Conservation (phyloP, 2,113 vertebrate species). For the Narcine bancroftii region DNA sequence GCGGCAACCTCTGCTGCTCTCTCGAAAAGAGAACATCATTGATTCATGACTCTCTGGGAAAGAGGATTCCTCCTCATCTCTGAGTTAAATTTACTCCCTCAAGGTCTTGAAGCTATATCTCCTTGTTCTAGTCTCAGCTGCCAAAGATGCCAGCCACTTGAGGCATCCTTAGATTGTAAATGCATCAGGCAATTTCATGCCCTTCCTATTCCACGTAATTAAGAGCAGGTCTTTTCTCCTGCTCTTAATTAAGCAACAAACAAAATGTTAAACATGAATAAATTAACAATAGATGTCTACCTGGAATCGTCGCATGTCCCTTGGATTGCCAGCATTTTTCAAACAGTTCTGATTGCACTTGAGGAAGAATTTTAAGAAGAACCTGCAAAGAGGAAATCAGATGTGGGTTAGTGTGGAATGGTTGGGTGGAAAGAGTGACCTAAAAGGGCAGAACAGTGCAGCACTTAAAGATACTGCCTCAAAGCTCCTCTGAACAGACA, state of each 20-base stretch:
- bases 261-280: neutral
- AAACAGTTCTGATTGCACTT: conserved; percentile 95
- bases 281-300: conserved; percentile 46
- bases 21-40: too few relatives aligned
- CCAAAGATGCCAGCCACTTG: neutral
- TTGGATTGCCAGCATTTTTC: conserved; percentile 85
- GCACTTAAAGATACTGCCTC: too few relatives aligned
- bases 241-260: neutral
- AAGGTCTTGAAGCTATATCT: too few relatives aligned
- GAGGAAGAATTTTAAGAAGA: conserved; percentile 87
- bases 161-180: neutral
- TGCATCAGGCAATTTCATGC: too few relatives aligned
- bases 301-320: conserved; percentile 92
- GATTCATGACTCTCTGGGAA: too few relatives aligned
- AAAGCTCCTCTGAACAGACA: too few relatives aligned
- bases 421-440: neutral
- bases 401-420: neutral
- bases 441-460: too few relatives aligned
- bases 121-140: too few relatives aligned
- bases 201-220: neutral
- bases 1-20: too few relatives aligned
- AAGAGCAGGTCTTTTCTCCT: neutral
- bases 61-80: too few relatives aligned
- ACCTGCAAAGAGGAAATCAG: conserved; percentile 51
- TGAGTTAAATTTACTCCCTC: too few relatives aligned